Evolutionary conservation across 1,140 invertebrate species (phyloP).

Genomic region (Ceratina australensis): DNA sequence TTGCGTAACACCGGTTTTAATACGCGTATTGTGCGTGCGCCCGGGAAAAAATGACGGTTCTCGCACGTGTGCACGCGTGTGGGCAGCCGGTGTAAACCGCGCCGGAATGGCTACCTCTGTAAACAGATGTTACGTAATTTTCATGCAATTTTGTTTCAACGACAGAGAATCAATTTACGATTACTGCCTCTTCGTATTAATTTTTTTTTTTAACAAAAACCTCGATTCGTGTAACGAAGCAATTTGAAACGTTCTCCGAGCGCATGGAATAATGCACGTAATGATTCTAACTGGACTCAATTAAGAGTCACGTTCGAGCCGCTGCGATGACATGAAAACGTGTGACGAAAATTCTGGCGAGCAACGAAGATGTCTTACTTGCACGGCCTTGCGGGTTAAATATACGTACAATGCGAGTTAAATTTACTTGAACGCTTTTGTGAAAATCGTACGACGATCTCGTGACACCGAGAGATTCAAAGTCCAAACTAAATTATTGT

Average conservation of each 20-base stretch:
- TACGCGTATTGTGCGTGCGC: constrained; percentile 16
- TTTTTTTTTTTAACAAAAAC: no score
- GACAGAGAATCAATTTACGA: no score
- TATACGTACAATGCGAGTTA: background rate
- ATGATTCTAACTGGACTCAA: constrained; percentile 1
- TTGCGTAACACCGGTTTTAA: constrained; percentile 29
- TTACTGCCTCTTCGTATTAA: no score
- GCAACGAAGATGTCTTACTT: background rate
- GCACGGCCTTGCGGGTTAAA: constrained; percentile 10
- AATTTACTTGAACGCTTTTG: background rate
- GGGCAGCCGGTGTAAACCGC: background rate
- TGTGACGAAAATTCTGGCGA: constrained; percentile 30
- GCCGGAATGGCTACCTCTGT: background rate
- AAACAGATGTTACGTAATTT: no score
- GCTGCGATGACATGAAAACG: constrained; percentile 17
- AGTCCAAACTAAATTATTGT: no score
- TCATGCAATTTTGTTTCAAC: no score
- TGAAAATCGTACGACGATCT: background rate
- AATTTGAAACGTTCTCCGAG: no score
- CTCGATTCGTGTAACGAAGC: no score
- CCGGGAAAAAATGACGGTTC: background rate
- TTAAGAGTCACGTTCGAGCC: background rate
- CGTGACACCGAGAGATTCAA: background rate
- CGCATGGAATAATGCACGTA: background rate
- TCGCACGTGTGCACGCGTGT: background rate